phyloP scores from a whole-genome alignment of 2,888 invertebrate species.

The Glyphotaelius pellucidus region DNA sequence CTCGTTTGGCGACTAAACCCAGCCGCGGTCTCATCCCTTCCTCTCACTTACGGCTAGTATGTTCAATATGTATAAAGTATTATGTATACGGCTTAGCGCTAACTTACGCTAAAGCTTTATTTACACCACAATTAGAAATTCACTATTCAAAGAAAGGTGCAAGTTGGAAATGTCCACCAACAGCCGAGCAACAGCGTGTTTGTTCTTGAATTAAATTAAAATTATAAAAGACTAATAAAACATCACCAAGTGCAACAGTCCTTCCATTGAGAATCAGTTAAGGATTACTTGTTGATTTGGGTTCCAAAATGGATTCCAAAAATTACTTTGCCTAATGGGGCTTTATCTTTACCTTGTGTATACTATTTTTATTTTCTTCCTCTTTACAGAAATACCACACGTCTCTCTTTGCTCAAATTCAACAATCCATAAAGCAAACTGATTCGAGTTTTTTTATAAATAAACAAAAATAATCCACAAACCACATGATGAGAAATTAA shows the following conservation, averaged over 20 bases:
- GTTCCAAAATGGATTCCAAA: neutral
- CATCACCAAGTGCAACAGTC: neutral
- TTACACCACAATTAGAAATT: conserved; percentile 53
- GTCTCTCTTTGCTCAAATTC: neutral
- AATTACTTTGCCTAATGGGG: neutral
- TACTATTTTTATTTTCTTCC: neutral
- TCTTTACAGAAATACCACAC: neutral
- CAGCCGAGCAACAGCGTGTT: neutral
- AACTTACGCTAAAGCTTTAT: conserved; percentile 52
- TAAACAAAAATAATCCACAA: neutral
- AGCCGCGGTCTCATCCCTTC: neutral
- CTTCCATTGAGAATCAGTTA: conserved; percentile 13
- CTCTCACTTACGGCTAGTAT: neutral
- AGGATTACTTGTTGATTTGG: neutral
- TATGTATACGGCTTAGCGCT: conserved; percentile 58
- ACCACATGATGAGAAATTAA: neutral
- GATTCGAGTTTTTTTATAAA: neutral
- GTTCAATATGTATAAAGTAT: conserved; percentile 50
- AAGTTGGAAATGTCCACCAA: conserved; percentile 24
- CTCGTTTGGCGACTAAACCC: conserved; percentile 9
- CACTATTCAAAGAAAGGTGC: conserved; percentile 39
- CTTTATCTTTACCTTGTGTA: neutral
- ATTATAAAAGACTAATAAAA: conserved; percentile 36
- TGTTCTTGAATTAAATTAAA: conserved; percentile 28
- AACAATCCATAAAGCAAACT: neutral